Percentiles rank a stretch among this genome's conserved stretches.
Conservation (phyloP, 2,113 vertebrate genomes). For the Misgurnus anguillicaudatus region DNA sequence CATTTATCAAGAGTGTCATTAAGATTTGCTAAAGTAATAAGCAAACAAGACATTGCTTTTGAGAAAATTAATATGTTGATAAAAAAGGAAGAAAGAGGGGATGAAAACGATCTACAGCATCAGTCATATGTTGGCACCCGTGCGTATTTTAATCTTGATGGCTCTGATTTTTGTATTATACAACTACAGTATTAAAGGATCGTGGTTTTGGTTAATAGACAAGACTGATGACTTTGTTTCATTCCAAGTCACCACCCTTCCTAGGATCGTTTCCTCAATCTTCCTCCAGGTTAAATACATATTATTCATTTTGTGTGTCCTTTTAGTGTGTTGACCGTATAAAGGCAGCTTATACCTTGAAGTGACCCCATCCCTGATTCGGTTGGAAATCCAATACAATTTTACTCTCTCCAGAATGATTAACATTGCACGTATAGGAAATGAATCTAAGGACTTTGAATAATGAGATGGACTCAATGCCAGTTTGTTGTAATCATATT, state of each 20-base stretch:
- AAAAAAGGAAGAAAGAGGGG: constrained; percentile 32
- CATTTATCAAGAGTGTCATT: constrained; percentile 34
- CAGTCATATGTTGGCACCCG: constrained; percentile 49
- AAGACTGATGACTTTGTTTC: constrained; percentile 55
- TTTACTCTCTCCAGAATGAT: constrained; percentile 48
- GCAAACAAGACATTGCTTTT: constrained; percentile 15
- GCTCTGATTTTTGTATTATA: constrained; percentile 51
- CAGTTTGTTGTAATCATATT: constrained; percentile 44
- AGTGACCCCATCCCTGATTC: constrained; percentile 45
- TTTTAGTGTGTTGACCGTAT: constrained; percentile 37
- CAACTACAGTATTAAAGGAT: constrained; percentile 44
- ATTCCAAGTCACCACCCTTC: constrained; percentile 60
- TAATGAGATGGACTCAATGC: not conserved
- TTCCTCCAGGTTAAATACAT: constrained; percentile 57
- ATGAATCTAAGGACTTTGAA: constrained; percentile 20
- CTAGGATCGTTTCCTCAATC: constrained; percentile 55
- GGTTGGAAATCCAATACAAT: constrained; percentile 64
- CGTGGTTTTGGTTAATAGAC: constrained; percentile 52
- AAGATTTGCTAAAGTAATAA: constrained; percentile 17
- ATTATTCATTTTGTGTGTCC: constrained; percentile 21
- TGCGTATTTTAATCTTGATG: constrained; percentile 42
- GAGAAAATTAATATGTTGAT: constrained; percentile 40
- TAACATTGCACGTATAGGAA: constrained; percentile 44
- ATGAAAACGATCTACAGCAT: constrained; percentile 47
- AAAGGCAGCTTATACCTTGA: constrained; percentile 47